Percentiles rank a stretch among this genome's conserved stretches.
Evolutionary conservation across 53 echinoderm and acorn worm species (phyloP).

Genomic region (Crossaster papposus): DNA sequence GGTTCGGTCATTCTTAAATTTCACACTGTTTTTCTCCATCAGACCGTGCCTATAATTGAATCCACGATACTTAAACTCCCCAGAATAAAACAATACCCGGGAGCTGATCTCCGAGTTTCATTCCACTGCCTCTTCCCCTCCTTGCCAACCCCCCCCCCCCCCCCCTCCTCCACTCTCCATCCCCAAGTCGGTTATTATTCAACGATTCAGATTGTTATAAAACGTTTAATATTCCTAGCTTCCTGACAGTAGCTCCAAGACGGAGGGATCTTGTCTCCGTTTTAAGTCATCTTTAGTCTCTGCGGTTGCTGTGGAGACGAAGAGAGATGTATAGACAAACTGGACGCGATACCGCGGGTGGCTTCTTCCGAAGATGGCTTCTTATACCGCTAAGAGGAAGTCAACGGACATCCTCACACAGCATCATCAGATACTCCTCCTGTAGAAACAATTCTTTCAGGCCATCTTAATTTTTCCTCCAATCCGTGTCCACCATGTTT

Average conservation of each 20-base stretch:
- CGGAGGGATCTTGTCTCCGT: constrained; percentile 6
- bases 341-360: background rate
- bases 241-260: constrained; percentile 47
- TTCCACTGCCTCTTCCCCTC: background rate
- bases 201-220: constrained; percentile 28
- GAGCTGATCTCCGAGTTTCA: background rate
- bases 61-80: constrained; percentile 15
- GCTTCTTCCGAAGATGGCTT: background rate
- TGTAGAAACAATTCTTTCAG: constrained; percentile 46
- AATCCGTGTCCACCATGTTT: background rate
- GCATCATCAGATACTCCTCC: constrained; percentile 41
- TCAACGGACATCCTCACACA: constrained; percentile 31
- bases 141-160: background rate
- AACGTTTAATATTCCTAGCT: constrained; percentile 50
- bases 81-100: constrained; percentile 54
- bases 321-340: background rate
- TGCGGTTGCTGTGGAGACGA: constrained; percentile 14
- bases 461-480: background rate
- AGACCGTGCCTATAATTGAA: constrained; percentile 39
- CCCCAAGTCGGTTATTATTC: constrained; percentile 37
- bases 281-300: background rate
- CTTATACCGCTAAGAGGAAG: constrained; percentile 8
- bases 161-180: background rate
- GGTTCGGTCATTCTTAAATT: constrained; percentile 35
- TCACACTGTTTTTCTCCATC: background rate